phyloP scores from a whole-genome alignment of 2,888 invertebrate species.

The Diarsia mendica region DNA sequence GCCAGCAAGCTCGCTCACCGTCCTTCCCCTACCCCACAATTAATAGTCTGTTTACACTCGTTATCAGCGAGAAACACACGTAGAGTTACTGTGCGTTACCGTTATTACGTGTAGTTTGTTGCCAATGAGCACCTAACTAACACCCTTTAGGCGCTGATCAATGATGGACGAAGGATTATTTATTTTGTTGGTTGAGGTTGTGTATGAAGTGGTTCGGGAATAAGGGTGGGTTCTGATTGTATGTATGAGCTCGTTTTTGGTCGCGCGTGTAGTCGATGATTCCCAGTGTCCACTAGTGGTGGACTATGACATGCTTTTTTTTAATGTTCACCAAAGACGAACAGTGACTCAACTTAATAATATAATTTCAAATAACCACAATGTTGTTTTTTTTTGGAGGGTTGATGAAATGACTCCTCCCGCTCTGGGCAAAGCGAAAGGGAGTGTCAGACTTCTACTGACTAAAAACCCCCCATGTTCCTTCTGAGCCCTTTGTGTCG shows the following conservation, averaged over 20 bases:
- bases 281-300: no score
- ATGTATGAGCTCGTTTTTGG: neutral
- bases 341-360: no score
- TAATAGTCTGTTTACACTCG: slow-evolving; percentile 80
- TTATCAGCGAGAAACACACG: slow-evolving; percentile 80
- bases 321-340: no score
- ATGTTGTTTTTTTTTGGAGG: no score
- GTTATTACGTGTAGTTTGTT: slow-evolving; percentile 43
- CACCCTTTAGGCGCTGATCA: slow-evolving; percentile 39
- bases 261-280: neutral
- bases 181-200: slow-evolving; percentile 7
- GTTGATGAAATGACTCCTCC: no score
- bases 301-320: no score
- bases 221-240: neutral
- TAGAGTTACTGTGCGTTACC: slow-evolving; percentile 74
- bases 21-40: slow-evolving; percentile 57
- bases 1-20: slow-evolving; percentile 44
- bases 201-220: slow-evolving; percentile 1
- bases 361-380: no score
- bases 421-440: no score
- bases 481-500: no score
- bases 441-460: no score
- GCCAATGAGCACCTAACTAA: slow-evolving; percentile 53
- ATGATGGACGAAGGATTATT: slow-evolving; percentile 31
- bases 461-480: no score